Evolutionary conservation across 35 echinoderm and acorn worm genomes (phyloP).

Genomic region (Holothuria glaberrima): DNA sequence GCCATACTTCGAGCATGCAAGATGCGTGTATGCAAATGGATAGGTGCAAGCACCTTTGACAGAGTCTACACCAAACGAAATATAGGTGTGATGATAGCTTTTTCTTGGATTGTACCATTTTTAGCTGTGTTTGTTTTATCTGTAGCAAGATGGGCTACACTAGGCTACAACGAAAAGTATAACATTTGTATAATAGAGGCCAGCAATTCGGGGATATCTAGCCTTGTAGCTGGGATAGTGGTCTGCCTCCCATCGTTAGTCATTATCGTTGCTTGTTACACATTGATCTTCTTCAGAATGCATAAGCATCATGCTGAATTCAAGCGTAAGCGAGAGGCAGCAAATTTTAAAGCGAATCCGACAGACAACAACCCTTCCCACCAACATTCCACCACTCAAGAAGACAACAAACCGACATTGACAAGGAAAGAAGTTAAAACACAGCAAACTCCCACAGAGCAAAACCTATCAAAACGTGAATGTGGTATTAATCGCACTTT

Average conservation of each 20-base stretch:
- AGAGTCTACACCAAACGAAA: neutral
- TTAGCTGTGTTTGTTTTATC: neutral
- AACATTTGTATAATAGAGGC: neutral
- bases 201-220: neutral
- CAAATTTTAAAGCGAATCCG: too few species aligned
- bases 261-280: slow-evolving; percentile 11
- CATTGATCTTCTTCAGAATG: neutral
- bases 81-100: neutral
- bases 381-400: too few species aligned
- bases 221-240: slow-evolving; percentile 13
- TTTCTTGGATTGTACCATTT: slow-evolving; percentile 12
- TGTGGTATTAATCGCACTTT: slow-evolving; percentile 16
- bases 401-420: too few species aligned
- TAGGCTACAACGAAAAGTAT: slow-evolving; percentile 27
- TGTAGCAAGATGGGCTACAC: neutral
- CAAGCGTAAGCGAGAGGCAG: too few species aligned
- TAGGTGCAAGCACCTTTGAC: neutral
- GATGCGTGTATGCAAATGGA: neutral
- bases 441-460: too few species aligned
- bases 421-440: too few species aligned
- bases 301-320: neutral
- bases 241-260: neutral
- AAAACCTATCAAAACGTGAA: neutral
- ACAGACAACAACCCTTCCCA: too few species aligned
- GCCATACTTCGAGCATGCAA: neutral